Conservation (phyloP, 23 tunicate species). For the Halocynthia aurantium region DNA sequence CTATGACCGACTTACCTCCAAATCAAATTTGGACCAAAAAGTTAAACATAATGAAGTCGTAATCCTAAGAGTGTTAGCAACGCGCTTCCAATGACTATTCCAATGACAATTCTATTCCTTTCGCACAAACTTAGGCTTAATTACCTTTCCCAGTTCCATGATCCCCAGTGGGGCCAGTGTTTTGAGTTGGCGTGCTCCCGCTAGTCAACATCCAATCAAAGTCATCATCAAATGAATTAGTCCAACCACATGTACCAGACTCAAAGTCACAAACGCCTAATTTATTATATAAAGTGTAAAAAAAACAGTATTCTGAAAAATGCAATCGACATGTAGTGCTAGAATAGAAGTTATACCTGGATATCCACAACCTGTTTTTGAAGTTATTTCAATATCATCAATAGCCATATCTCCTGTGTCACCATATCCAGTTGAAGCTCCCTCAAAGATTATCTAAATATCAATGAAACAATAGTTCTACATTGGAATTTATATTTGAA, state of each 20-base stretch:
- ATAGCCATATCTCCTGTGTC: slow-evolving; percentile 50
- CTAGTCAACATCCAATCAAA: slow-evolving; percentile 78
- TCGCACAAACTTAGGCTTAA: not conserved
- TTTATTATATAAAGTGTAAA: not conserved
- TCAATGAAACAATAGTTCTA: no score
- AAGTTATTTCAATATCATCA: slow-evolving; percentile 57
- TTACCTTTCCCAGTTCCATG: slow-evolving; percentile 60
- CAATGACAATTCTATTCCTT: no score
- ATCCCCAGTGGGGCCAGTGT: slow-evolving; percentile 67
- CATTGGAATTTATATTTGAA: not conserved
- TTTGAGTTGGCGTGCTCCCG: slow-evolving; percentile 37
- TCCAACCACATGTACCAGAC: slow-evolving; percentile 72
- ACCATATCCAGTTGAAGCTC: slow-evolving; percentile 24
- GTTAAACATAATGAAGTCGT: no score
- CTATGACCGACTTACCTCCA: no score
- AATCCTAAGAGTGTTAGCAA: no score
- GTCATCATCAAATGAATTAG: slow-evolving; percentile 45
- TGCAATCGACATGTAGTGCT: not conserved
- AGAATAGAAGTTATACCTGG: slow-evolving; percentile 35
- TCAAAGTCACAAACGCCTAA: slow-evolving; percentile 71
- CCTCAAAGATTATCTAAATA: slow-evolving; percentile 68
- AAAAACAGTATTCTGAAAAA: not conserved
- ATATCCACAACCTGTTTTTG: slow-evolving; percentile 25
- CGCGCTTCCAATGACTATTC: no score
- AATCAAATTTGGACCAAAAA: no score